A percentile compares a stretch with the other conserved stretches of the same genome.
Conservation (phyloP, 2,113 vertebrate species). For the Ammodramus savannarum region DNA sequence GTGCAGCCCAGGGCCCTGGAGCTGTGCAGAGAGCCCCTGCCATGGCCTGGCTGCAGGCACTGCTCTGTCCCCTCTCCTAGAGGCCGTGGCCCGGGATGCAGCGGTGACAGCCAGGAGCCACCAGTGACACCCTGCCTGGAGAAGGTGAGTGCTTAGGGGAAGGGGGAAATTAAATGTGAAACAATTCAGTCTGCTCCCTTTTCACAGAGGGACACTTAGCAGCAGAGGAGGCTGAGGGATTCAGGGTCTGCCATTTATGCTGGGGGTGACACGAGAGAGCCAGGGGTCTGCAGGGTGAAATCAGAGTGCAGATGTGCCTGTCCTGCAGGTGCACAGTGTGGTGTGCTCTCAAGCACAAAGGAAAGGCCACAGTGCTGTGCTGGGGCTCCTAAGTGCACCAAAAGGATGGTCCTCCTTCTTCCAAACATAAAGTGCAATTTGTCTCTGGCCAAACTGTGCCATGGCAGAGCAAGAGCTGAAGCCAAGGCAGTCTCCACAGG, state of each 20-base stretch:
- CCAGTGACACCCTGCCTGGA: background rate
- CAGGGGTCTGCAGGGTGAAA: background rate
- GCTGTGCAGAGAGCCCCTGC: background rate
- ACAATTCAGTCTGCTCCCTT: background rate
- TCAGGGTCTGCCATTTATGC: background rate
- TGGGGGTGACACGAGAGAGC: background rate
- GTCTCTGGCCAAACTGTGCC: background rate
- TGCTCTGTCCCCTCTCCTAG: background rate
- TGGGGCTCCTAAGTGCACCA: background rate
- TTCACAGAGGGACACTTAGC: background rate
- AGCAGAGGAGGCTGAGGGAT: rapidly evolving
- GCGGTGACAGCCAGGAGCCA: background rate
- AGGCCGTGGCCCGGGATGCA: background rate
- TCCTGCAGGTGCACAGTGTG: rapidly evolving
- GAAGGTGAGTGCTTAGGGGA: conserved; percentile 7
- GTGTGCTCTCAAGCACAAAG: background rate
- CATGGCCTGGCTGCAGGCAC: background rate
- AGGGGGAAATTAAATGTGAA: background rate
- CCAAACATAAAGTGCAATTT: background rate
- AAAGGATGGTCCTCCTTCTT: background rate
- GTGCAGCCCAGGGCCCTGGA: background rate
- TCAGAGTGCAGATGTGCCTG: background rate
- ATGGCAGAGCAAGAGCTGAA: background rate
- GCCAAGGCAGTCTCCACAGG: background rate
- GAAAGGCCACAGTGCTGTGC: background rate